These are phyloP conservation scores for Lepidonotus clava DNA, from an alignment of 2,888 invertebrate genomes.

Conservation along the genomic window DNA sequence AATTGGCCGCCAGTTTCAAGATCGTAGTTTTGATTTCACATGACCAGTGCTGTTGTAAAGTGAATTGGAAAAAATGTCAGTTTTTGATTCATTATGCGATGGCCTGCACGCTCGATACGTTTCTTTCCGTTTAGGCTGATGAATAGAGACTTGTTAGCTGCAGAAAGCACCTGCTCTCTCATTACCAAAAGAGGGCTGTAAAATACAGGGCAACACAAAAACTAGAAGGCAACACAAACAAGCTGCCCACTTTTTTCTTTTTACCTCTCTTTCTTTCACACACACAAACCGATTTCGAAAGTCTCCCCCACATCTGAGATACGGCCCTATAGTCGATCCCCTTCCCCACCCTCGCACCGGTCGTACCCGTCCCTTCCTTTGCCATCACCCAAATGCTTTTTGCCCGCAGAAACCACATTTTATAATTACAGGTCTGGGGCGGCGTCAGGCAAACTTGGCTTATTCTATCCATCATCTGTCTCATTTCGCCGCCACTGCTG, in stretches of 20 bases:
- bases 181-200: neutral
- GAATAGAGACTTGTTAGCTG: neutral
- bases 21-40: too few species aligned
- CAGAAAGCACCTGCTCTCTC: constrained; percentile 17
- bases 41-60: too few species aligned
- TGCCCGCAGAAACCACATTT: neutral
- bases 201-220: neutral
- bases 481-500: neutral
- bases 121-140: neutral
- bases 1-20: too few species aligned
- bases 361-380: neutral
- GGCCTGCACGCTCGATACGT: too few species aligned
- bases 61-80: too few species aligned
- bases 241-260: neutral
- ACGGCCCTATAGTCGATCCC: neutral
- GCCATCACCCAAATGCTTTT: too few species aligned
- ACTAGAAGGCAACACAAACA: neutral
- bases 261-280: neutral
- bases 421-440: constrained; percentile 3
- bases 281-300: neutral
- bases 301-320: neutral
- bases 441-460: neutral
- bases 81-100: too few species aligned
- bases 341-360: neutral
- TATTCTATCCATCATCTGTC: neutral